Evolutionary conservation across 2,113 vertebrate genomes (phyloP).

Genomic region (Pagrus major): DNA sequence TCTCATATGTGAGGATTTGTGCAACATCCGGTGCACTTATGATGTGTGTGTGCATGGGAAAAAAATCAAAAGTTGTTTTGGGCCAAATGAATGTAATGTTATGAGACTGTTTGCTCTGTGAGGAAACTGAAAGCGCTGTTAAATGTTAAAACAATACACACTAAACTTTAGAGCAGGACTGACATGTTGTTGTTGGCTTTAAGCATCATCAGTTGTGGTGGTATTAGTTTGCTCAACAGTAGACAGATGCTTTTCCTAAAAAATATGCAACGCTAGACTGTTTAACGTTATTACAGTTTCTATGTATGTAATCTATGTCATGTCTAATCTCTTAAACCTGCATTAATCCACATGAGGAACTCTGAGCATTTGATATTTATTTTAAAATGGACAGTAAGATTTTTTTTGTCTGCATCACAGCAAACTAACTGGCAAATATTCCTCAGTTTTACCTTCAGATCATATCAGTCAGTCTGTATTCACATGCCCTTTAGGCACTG

Average conservation of each 20-base stretch:
- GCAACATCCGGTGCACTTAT: conserved; percentile 23
- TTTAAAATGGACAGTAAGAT: background rate
- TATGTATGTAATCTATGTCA: background rate
- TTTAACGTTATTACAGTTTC: background rate
- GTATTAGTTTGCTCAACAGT: conserved; percentile 18
- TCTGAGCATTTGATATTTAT: background rate
- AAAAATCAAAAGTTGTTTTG: conserved; percentile 10
- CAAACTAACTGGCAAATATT: background rate
- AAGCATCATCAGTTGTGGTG: background rate
- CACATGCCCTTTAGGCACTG: background rate
- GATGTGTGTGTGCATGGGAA: conserved; percentile 6
- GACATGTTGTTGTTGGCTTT: conserved; percentile 48
- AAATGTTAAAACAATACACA: conserved; percentile 43
- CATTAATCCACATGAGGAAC: background rate
- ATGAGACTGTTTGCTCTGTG: conserved; percentile 41
- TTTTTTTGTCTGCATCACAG: background rate
- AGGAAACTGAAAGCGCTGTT: conserved; percentile 31
- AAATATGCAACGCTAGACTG: conserved; percentile 4
- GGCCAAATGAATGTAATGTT: conserved; percentile 32
- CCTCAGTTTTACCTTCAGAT: background rate
- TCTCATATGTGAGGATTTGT: conserved; percentile 9
- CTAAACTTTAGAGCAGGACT: conserved; percentile 30
- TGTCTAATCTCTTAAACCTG: background rate
- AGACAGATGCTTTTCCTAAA: conserved; percentile 4
- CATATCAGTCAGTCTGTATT: background rate